Conservation (phyloP, 2,797 vertebrate genomes). For the Paratrypauchen microcephalus region DNA sequence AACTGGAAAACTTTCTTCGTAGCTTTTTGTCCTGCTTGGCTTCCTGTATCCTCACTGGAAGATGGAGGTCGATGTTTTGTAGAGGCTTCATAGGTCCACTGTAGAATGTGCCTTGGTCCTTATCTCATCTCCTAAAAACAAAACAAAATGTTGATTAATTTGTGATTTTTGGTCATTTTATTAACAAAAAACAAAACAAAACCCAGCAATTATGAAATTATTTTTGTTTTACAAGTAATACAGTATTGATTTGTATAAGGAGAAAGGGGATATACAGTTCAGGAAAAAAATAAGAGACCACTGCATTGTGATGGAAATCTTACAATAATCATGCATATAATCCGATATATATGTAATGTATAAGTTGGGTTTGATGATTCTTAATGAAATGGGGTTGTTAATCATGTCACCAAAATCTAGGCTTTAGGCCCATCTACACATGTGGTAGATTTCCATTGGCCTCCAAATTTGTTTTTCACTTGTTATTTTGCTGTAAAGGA, state of each 20-base stretch:
- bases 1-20: slow-evolving; percentile 20
- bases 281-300: no score
- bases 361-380: no score
- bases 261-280: no score
- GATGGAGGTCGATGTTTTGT: slow-evolving; percentile 48
- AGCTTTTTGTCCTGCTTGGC: slow-evolving; percentile 36
- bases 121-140: slow-evolving; percentile 80
- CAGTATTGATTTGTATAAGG: not conserved
- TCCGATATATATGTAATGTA: no score
- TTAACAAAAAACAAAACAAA: not conserved
- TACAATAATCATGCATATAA: no score
- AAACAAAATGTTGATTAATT: not conserved
- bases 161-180: not conserved
- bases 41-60: slow-evolving; percentile 39
- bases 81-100: slow-evolving; percentile 38
- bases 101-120: slow-evolving; percentile 40
- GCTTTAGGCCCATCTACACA: no score
- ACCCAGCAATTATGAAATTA: not conserved
- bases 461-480: no score
- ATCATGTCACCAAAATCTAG: no score
- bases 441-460: no score
- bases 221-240: not conserved
- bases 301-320: no score
- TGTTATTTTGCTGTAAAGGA: no score
- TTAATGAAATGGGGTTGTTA: no score